Evolutionary conservation across 2,888 invertebrate species (phyloP).

Genomic region (Protophormia terraenovae): DNA sequence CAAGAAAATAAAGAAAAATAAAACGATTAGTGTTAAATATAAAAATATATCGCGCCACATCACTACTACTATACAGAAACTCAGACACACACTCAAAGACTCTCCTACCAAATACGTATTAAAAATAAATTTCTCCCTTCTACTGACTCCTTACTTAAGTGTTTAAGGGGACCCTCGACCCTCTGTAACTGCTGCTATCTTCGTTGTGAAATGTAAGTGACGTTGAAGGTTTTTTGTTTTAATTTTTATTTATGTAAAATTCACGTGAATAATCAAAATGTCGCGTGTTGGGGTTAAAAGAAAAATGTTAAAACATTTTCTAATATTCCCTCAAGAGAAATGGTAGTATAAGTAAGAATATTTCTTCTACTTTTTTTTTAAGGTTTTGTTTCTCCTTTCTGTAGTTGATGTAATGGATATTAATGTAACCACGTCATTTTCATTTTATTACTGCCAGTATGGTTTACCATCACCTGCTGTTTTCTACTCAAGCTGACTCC

Average conservation of each 20-base stretch:
- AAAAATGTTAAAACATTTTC: not conserved
- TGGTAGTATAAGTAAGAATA: not conserved
- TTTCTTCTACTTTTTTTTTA: not conserved
- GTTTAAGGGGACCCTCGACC: not conserved
- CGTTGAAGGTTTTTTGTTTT: not conserved
- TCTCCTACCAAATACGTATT: not conserved
- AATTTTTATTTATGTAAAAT: slow-evolving; percentile 36
- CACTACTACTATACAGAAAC: slow-evolving; percentile 55
- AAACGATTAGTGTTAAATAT: slow-evolving; percentile 80
- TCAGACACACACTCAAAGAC: not conserved
- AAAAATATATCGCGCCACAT: slow-evolving; percentile 81
- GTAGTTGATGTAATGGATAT: slow-evolving; percentile 58
- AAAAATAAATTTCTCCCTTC: not conserved
- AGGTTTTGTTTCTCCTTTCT: not conserved
- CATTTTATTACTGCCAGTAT: slow-evolving; percentile 44
- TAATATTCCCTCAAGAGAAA: not conserved
- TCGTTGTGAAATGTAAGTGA: not conserved
- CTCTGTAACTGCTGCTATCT: not conserved
- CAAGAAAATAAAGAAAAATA: slow-evolving; percentile 80
- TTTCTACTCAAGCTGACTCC: not conserved
- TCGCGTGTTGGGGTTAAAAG: slow-evolving; percentile 15
- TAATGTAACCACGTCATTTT: slow-evolving; percentile 63
- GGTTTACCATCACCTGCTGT: slow-evolving; percentile 57
- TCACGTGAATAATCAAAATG: slow-evolving; percentile 19
- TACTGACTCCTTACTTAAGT: not conserved